Evolutionary conservation across 2,797 vertebrate genomes (phyloP), one percentile per base, ranked within the genome.

Genomic region (Neosalanx taihuensis): DNA sequence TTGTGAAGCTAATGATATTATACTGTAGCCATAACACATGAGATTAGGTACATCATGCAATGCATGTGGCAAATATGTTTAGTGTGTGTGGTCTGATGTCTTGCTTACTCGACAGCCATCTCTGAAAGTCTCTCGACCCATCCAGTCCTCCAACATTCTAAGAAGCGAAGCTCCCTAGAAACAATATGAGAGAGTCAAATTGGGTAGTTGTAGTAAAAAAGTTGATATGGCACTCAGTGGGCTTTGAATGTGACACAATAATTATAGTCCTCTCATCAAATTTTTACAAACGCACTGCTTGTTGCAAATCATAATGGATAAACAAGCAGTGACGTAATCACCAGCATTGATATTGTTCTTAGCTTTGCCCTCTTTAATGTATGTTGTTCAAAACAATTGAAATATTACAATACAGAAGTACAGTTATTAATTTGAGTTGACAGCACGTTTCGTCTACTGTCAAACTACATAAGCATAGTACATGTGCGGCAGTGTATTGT

Each of bases 81-180:
- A 41, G 41, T 46, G 41, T 46, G 7, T 46, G 5, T 57, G 5
- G 33, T 58, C 2, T 70, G 51, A 56, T 9, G 41, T 46, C 13
- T 15, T 20, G 81, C 83, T 87, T 90, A 99, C 97, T 89, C 89
- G 93, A 78, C 97, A 99, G 70, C 97, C 97, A 51, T 88, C 81
- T 84, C 91, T 91, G 87, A 99, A 99, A 1, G 17, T 15, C 0
- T 93, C 88, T 81, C 88, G 93, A 7, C 95, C 94, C 78, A 99
- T 92, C 95, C 95, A 97, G 78, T 95, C 92, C 89, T 87, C 91
- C 78, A 99, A 83, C 97, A 99, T 99, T 82, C 97, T 92, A 73
- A 99, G 93, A 82, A 99, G 91, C 0, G 97, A 98, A 1, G 96
- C 94, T 69, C 97, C 97, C 97, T 99, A 76, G 51, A 63, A 30